Base-by-base conservation (phyloP, 2,113 vertebrate species). In the Oxyura jamaicensis region DNA sequence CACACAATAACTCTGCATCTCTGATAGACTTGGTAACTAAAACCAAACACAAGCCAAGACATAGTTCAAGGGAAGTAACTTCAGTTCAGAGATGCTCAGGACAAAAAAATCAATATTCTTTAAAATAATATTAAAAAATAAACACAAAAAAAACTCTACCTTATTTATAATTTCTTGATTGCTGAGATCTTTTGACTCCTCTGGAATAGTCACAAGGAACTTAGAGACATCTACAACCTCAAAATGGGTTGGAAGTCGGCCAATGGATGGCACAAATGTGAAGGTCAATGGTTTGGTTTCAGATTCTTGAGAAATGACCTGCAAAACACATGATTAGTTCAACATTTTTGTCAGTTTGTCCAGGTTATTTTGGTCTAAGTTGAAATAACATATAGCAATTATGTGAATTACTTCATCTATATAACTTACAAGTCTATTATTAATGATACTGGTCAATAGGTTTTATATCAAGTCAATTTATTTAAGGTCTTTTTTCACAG, bases 201-300 rank as follows among this genome's bases (percentile, higher is more conserved):
- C 97, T 29, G 96, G 96, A 95, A 97, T 95, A 89, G 95, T 97
- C 79, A 97, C 97, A 93, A 97, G 94, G 56, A 95, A 97, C 80
- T 97, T 96, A 50, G 97, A 96, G 41, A 97, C 78, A 93, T 98
- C 97, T 71, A 91, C 83, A 88, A 98, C 80, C 52, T 98, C 91
- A 95, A 93, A 96, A 91, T 98, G 97, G 86, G 93, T 97, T 75
- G 99, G 99, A 93, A 99, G 97, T 94, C 53, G 98, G 97, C 98
- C 97, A 90, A 98, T 78, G 69, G 97, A 96, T 29, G 99, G 99
- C 69, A 99, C 78, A 66, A 99, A 99, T 13, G 98, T 98, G 97
- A 99, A 99, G 66, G 91, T 91, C 94, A 98, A 33, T 77, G 98
- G 96, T 93, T 98, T 98, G 28, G 97, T 91, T 95, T 96, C 98